Evolutionary conservation across 2,113 vertebrate genomes (phyloP), one percentile per base, ranked within the genome.

Genomic region (Rhodinocichla rosea): DNA sequence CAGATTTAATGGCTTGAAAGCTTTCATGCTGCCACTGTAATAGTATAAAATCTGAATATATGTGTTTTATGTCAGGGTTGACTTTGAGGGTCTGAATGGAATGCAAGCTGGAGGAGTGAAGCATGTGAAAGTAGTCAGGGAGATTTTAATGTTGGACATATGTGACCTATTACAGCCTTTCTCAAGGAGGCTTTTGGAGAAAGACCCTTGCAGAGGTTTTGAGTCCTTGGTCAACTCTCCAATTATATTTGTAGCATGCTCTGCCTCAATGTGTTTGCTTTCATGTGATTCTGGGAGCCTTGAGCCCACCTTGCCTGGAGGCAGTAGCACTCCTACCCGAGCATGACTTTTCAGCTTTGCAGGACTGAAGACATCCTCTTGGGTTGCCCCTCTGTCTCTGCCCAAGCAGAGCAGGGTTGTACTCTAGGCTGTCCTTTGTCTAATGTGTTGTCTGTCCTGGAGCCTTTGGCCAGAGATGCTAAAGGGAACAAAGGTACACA

Each of bases 1-100:
- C 78, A 70, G 55, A 55, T 88, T 95, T 95, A 94, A 88, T 59
- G 44, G 55, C 30, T 47, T 53, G 39, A 88, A 94, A 88, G 78
- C 81, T 95, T 97, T 81, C 55, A 37, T 21, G 6, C 67, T 94
- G 87, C 49, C 40, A 26, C 74, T 74, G 52, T 75, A 92, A 86
- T 49, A 74, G 45, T 63, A 52, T 76, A 39, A 95, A 64, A 92
- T 84, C 50, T 91, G 87, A 88, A 85, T 89, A 20, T n/a, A n/a
- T 30, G 32, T 89, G 42, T 40, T 32, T 85, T 80, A 24, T 92
- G 33, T 65, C 60, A 42, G 20, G n/a, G 28, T 52, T 68, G 47
- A 52, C 49, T 89, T 92, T 93, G 27, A 75, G 35, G 11, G 44
- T 59, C 57, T 92, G 59, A 64, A 80, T 64, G 39, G 57, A 84